Base-by-base conservation (phyloP, 2,888 invertebrate genomes). In the Drosophila macrothrix region DNA sequence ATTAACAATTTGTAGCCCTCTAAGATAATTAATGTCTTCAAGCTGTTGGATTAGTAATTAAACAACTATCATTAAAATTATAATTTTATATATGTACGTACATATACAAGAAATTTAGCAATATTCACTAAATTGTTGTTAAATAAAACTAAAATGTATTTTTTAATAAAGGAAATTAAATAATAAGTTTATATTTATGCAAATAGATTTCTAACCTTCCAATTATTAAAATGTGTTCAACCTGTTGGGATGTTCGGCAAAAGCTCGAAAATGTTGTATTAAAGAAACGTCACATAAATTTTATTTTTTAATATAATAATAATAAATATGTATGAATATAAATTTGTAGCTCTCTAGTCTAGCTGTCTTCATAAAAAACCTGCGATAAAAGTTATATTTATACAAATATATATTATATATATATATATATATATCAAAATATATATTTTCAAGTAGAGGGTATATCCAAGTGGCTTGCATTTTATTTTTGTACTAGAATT, bases 121-220 rank as follows among this genome's bases (percentile, higher is more conserved):
- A 39, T 4, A 29, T 29, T 29, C 29, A 29, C 7, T 1, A 29
- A 29, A 29, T 29, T 29, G 69, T 33, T 73, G 72, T 69, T 73
- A 83, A 88, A 84, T 86, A 73, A 88, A 86, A 86, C 83, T 79
- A 79, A 88, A 86, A 84, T 76, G 74, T 76, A 71, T 55, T 78
- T 49, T 33, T 28, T 29, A 10, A 29, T 19, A 54, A 54, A 37
- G 25, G 33, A 55, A 37, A 39, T 25, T 9, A 35, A 14, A 46
- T 25, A 9, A 19, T 35, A 14, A 33, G 14, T 19, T 7, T 19
- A 9, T 39, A 19, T 39, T 31, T 9, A 1, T 39, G 19, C 9
- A 43, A n/a, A 43, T n/a, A n/a, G 1, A 41, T 12, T n/a, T n/a
- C n/a, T 3, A 41, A 5, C n/a, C 12, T 10, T 12, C n/a, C 1